Base-by-base conservation (phyloP, 2,888 invertebrate species). In the Coleophora deauratella region DNA sequence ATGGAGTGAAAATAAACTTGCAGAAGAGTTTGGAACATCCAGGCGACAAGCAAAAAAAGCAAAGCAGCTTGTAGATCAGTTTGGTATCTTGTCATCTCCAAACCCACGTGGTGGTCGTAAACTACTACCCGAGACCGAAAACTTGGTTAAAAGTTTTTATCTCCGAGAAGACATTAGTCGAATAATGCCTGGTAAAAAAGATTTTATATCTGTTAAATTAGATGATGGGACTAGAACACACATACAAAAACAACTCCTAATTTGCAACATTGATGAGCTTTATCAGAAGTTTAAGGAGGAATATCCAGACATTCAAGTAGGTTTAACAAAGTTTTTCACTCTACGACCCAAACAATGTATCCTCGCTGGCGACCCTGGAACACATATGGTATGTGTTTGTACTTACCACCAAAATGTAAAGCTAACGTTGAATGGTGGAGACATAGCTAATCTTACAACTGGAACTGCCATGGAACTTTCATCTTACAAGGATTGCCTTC, bases 1-100 rank as follows among this genome's bases (percentile, higher is more conserved):
- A n/a, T 53, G 52, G 50, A 51, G 50, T 40, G 50, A 52, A 27
- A 50, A 49, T 41, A 50, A 43, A 42, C 45, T 52, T n/a, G 44
- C 50, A 0, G 35, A 49, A 42, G 48, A 54, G 37, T 53, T 55
- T 41, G 41, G 31, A 38, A 52, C 47, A 9, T 52, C 54, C 8
- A 27, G 49, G 11, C 45, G 49, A 3, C 52, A 56, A 42, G 48
- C 54, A 14, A 51, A 15, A 49, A 52, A 57, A 50, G 50, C 54
- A 13, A 35, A 33, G 35, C 35, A 49, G 27, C 43, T 53, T 2
- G 47, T 52, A 4, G 32, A 47, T 2, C 41, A 45, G 38, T 41
- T 44, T 12, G 50, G 49, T 32, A 45, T 52, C 11, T 49, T 55
- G 21, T 35, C 50, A 9, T 55, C 46, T 7, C 52, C 49, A 0